These are phyloP conservation scores for Aphodius granarius DNA, from an alignment of 2,888 invertebrate species.

Conservation along the genomic window DNA sequence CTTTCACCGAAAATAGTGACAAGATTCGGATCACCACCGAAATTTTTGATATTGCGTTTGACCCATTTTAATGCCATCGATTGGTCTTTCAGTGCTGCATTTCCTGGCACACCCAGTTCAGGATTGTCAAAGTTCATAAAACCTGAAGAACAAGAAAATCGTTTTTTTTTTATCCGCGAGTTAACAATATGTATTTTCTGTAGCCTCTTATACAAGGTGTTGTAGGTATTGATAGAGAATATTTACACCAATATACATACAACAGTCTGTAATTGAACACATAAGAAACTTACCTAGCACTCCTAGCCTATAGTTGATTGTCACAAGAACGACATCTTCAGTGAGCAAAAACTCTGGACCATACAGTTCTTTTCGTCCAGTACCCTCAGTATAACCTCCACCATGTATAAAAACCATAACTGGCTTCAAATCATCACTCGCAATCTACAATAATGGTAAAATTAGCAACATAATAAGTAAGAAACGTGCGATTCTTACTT, in stretches of 20 bases:
- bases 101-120: neutral
- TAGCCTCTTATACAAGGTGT: too few species aligned
- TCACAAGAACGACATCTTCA: slow-evolving; percentile 55
- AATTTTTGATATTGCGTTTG: neutral
- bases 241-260: too few species aligned
- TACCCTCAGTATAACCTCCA: slow-evolving; percentile 9
- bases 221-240: too few species aligned
- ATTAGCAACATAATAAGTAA: neutral
- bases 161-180: too few species aligned
- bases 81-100: neutral
- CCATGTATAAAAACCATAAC: slow-evolving; percentile 21
- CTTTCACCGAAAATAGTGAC: neutral
- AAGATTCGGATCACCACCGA: neutral
- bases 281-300: slow-evolving; percentile 39
- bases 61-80: neutral
- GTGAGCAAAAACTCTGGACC: slow-evolving; percentile 52
- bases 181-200: too few species aligned
- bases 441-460: slow-evolving; percentile 6
- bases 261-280: neutral
- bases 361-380: slow-evolving; percentile 9
- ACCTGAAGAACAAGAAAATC: slow-evolving; percentile 42
- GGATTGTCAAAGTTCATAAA: slow-evolving; percentile 42
- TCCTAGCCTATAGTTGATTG: slow-evolving; percentile 56
- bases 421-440: slow-evolving; percentile 6
- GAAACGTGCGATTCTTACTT: slow-evolving; percentile 22